A percentile compares a stretch with the other conserved stretches of the same genome.
Conservation (phyloP, 1,140 invertebrate genomes). For the Drosophila orosa region DNA sequence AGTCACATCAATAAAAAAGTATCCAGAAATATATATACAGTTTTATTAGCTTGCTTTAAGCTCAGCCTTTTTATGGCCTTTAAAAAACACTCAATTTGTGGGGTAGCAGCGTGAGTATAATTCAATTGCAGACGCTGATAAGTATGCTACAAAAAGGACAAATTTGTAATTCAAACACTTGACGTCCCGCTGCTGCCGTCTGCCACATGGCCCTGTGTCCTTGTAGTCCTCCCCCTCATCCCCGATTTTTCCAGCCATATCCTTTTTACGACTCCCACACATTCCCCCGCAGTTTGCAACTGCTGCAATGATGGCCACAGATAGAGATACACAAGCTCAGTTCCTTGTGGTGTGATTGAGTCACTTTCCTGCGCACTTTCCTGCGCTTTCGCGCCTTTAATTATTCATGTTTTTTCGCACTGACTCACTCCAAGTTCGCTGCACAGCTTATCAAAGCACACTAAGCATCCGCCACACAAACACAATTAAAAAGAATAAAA, state of each 20-base stretch:
- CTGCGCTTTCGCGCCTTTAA: conserved; percentile 14
- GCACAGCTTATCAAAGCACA: conserved; percentile 6
- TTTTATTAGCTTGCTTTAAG: background rate
- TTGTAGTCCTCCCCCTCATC: too few species aligned
- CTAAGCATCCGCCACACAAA: conserved; percentile 7
- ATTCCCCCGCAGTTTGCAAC: background rate
- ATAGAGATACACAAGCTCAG: background rate
- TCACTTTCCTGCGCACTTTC: conserved; percentile 16
- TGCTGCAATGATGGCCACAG: conserved; percentile 12
- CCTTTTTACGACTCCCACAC: background rate
- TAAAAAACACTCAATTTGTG: background rate
- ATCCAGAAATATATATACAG: background rate
- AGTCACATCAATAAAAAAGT: background rate
- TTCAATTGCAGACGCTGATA: conserved; percentile 43
- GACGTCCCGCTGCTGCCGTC: conserved; percentile 29
- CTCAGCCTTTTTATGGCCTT: background rate
- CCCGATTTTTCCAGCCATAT: background rate
- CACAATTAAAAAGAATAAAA: background rate
- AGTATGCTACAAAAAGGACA: conserved; percentile 37
- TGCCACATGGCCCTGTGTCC: conserved; percentile 31
- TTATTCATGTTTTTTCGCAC: conserved; percentile 25
- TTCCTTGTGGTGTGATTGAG: conserved; percentile 22
- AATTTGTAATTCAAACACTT: conserved; percentile 30
- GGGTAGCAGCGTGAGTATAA: background rate
- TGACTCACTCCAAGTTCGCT: conserved; percentile 13